These are phyloP conservation scores for Myotis yumanensis DNA, from an alignment of 2,113 vertebrate species.

Conservation along the genomic window DNA sequence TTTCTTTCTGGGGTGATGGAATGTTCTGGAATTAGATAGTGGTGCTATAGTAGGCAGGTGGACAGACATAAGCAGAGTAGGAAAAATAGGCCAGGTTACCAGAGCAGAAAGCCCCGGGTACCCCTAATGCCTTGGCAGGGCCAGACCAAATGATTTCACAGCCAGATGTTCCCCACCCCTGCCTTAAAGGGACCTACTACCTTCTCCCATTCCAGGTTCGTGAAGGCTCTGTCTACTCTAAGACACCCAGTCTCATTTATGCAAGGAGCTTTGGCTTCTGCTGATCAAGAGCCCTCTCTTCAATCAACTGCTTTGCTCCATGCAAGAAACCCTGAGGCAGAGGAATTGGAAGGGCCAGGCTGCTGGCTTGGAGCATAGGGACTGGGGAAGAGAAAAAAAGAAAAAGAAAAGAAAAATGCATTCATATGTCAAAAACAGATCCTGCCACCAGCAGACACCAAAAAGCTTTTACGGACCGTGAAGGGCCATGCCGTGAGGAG, in stretches of 20 bases:
- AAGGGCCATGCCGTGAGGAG: neutral
- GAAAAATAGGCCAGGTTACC: neutral
- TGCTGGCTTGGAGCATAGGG: neutral
- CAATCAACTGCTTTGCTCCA: slow-evolving; percentile 3
- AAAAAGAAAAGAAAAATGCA: neutral
- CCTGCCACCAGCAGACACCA: slow-evolving; percentile 32
- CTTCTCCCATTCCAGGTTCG: neutral
- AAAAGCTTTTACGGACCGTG: neutral
- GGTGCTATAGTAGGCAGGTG: neutral
- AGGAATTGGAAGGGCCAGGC: neutral
- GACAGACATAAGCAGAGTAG: neutral
- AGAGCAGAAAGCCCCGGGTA: neutral
- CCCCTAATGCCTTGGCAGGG: neutral
- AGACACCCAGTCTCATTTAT: neutral
- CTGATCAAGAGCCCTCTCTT: neutral
- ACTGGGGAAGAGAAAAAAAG: neutral
- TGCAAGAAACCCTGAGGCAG: slow-evolving; percentile 7
- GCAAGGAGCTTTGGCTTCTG: neutral
- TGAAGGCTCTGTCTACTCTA: neutral
- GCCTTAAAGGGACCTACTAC: neutral
- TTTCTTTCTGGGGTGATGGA: neutral
- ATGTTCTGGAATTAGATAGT: neutral
- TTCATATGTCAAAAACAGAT: slow-evolving; percentile 46
- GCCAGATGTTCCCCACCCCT: too few species aligned
- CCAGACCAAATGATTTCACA: too few species aligned